These are phyloP conservation scores for Cynopterus brachyotis DNA, from an alignment of 2,113 vertebrate genomes.

Conservation along the genomic window DNA sequence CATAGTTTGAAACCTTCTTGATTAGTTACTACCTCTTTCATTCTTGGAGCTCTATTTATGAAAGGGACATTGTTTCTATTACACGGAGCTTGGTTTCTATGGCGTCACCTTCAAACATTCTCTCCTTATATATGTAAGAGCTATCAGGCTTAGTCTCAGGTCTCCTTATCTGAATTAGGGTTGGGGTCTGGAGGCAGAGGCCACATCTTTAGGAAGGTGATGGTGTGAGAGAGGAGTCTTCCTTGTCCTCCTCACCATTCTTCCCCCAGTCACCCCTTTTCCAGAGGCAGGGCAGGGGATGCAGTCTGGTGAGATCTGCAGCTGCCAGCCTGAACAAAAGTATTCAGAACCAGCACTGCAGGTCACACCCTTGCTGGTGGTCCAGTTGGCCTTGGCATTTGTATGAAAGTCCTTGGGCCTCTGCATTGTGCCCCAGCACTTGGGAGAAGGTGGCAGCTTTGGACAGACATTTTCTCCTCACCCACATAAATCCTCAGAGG, in stretches of 20 bases:
- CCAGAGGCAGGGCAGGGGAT: too few relatives aligned
- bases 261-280: rapidly evolving
- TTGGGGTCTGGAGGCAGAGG: not conserved
- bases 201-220: not conserved
- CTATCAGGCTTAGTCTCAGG: not conserved
- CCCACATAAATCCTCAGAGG: conserved; percentile 71
- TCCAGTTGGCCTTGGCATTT: not conserved
- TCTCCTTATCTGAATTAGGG: not conserved
- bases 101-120: not conserved
- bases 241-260: not conserved
- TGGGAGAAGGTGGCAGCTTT: conserved; percentile 1
- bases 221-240: not conserved
- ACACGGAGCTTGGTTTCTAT: not conserved
- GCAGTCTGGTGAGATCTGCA: not conserved
- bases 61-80: not conserved
- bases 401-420: not conserved
- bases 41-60: not conserved
- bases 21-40: not conserved
- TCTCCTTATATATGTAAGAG: not conserved
- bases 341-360: not conserved
- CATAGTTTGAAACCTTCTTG: not conserved
- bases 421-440: not conserved
- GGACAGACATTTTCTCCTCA: conserved; percentile 57
- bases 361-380: rapidly evolving
- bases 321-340: not conserved